Base-by-base conservation (phyloP, 2,113 vertebrate species). In the Tragelaphus buxtoni region DNA sequence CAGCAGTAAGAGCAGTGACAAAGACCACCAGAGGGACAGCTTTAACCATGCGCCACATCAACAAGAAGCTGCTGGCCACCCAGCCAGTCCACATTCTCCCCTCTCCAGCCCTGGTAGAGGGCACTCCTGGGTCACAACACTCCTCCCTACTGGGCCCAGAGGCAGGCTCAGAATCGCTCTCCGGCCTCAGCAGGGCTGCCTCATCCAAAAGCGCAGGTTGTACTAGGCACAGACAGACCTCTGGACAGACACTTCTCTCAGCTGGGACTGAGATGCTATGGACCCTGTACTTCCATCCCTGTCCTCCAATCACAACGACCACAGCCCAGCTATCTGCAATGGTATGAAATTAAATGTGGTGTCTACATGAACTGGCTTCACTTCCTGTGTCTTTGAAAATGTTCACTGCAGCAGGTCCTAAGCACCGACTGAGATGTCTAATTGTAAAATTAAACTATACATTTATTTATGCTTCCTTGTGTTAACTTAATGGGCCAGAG, bases 1-100 rank as follows among this genome's bases (percentile, higher is more conserved):
- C 14, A 39, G 49, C 0, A 53, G 58, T 28, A 26, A 91, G 4
- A 81, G 63, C 53, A 28, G 7, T 17, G 35, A 60, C 12, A 56
- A 88, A 60, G 45, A 11, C 1, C 18, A 58, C 35, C 32, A 32
- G 8, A 49, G 76, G 9, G 74, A 45, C 39, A 83, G 26, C 49
- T n/a, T 42, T 4, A 77, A 51, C 56, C 17, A 1, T 6, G 14
- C 0, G 1, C 9, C 47, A 83, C 11, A 0, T 32, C 17, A 45
- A 72, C 58, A n/a, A 24, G 53, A 39, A 35, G 45, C 47, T 12
- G 6, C n/a, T 49, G 10, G 16, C 9, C 61, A 22, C 53, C 65
- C 39, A n/a, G 83, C 55, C 83, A 56, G 76, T 9, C 32, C 61
- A 20, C 58, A 3, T 49, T 47, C 30, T 49, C 58, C 42, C 45